Conservation (phyloP, 2,113 vertebrate genomes). For the Picathartes gymnocephalus region DNA sequence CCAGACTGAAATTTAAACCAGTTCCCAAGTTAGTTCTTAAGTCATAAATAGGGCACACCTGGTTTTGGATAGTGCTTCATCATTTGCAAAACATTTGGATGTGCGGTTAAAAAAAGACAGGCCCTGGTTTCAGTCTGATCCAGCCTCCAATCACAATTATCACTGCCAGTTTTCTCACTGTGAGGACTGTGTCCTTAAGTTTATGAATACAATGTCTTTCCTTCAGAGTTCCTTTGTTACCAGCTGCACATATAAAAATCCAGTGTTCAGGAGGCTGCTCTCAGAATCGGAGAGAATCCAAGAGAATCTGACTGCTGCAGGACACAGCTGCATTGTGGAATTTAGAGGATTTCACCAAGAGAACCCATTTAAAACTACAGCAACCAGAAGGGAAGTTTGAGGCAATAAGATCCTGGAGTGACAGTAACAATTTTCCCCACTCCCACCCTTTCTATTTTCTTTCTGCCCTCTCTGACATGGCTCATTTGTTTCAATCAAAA, state of each 20-base stretch:
- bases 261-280: neutral
- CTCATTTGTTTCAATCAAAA: neutral
- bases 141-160: neutral
- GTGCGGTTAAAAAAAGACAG: neutral
- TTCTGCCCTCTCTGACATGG: neutral
- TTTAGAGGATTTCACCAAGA: neutral
- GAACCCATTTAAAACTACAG: neutral
- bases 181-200: neutral
- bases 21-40: neutral
- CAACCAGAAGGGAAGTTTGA: neutral
- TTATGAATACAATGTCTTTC: neutral
- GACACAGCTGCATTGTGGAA: neutral
- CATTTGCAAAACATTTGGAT: neutral
- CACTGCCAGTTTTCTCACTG: neutral
- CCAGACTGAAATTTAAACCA: neutral
- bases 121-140: neutral
- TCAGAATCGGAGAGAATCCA: neutral
- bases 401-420: neutral
- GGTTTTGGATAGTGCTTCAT: neutral
- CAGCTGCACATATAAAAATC: neutral
- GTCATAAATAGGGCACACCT: neutral
- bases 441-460: neutral
- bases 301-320: neutral
- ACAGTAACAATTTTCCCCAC: neutral
- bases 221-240: neutral